A percentile compares a stretch with the other conserved stretches of the same genome.
Conservation (phyloP, 2,113 vertebrate species). For the Aptenodytes forsteri region DNA sequence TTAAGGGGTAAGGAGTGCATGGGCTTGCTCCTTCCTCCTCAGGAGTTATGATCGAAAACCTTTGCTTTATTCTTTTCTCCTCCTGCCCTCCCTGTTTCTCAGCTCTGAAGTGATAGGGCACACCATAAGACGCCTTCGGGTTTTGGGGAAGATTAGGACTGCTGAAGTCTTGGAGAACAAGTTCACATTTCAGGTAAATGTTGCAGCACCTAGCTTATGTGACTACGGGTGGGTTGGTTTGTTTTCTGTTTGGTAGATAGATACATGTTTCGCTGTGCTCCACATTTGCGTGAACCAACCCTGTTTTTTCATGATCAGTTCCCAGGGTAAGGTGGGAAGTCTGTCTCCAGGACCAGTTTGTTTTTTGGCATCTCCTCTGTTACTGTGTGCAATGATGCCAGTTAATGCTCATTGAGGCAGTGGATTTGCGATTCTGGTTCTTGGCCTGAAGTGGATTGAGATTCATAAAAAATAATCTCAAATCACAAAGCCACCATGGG, state of each 20-base stretch:
- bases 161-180: neutral
- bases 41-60: neutral
- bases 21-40: neutral
- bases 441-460: slow-evolving; percentile 37
- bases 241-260: neutral
- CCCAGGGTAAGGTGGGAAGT: neutral
- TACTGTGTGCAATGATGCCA: neutral
- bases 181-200: neutral
- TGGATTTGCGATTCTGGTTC: slow-evolving; percentile 17
- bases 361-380: neutral
- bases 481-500: slow-evolving; percentile 50
- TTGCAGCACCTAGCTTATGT: neutral
- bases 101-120: neutral
- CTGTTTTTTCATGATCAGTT: neutral
- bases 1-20: neutral
- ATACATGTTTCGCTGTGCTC: fast-evolving
- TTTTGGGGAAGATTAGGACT: neutral
- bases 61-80: neutral
- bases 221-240: neutral
- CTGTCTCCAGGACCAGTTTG: neutral
- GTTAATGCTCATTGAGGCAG: slow-evolving; percentile 47
- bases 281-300: neutral
- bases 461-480: slow-evolving; percentile 58
- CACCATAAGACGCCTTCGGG: neutral
- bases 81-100: neutral